Base-by-base conservation (phyloP, 92 coral and sea anemone species). In the Phenganax subtilis region DNA sequence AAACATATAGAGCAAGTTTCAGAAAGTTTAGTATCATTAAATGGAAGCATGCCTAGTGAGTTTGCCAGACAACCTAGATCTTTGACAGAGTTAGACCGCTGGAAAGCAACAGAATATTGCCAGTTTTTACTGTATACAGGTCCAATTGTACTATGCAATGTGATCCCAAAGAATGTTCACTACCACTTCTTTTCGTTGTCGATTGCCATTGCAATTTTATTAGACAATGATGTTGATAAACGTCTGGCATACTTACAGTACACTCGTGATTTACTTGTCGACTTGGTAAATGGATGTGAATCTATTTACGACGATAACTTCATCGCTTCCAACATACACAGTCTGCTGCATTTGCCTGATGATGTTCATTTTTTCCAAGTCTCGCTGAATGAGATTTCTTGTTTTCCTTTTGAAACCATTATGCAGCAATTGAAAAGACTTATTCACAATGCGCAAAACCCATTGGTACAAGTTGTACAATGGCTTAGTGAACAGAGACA, bases 1-100 rank as follows among this genome's bases (percentile, higher is more conserved):
- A 57, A 44, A 29, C 56, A 51, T 7, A 14, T 72, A 2, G 5
- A 0, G 1, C 56, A 72, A 12, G 44, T 72, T 2, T 72, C 77
- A 15, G 15, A 17, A 1, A 3, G 7, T 10, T 27, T 72, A 12
- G 9, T 6, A 3, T 4, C 37, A 2, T 54, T 72, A 12, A 2
- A 52, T 10, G 77, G 77, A 3, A 15, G 28, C 5, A 72, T 72
- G 77, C 77, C 77, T 4, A 72, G 77, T 72, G 77, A 72, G 9
- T 66, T 66, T 30, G 72, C 72, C 30, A 20, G 72, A 2, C 65
- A 59, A 59, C 65, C 65, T 59, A 14, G 65, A 3, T 59, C 65
- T 14, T 20, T 59, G 65, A 1, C 4, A 14, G 65, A 59, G 16
- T 7, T 59, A 59, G 2, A 1, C n/a, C 17, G 73, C 12, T 67